Base-by-base conservation (phyloP, 2,888 invertebrate species). In the Yponomeuta malinellus region DNA sequence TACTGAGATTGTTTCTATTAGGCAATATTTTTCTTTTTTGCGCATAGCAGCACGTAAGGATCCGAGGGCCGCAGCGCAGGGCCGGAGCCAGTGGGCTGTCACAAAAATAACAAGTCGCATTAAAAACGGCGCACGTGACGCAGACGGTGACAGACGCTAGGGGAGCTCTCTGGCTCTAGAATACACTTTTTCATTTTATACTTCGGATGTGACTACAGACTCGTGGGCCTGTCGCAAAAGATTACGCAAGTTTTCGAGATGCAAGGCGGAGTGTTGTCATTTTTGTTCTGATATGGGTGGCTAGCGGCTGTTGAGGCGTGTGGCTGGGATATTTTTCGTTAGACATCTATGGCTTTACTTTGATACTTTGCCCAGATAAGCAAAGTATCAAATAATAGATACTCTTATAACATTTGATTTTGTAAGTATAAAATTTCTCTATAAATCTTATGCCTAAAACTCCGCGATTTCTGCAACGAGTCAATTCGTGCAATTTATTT, bases 41-140 rank as follows among this genome's bases (percentile, higher is more conserved):
- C 68, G 68, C 68, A 68, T 48, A 29, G 48, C n/a, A 48, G 80
- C 78, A 59, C 52, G 52, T 59, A 59, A 59, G 15, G 52, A 59
- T 59, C 79, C 78, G 77, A 80, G 81, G 83, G 78, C 76, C 78
- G 75, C 74, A 75, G 74, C 48, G 63, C 71, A 67, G 68, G 75
- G 77, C 77, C 77, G 73, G 75, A 76, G 77, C 76, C 78, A 77
- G 73, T 76, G 76, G 80, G 83, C 85, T 89, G 90, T 89, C 90
- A 89, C 82, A 89, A 89, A 88, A 89, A 89, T 89, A 88, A 83
- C 86, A 80, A 81, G 82, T 81, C 83, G 82, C 84, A 84, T 89
- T 86, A 87, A 88, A 88, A 29, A 85, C 87, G 88, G 89, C 85
- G 86, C 87, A 68, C 68, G 68, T 68, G 68, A 10, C 48, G 43